phyloP scores from a whole-genome alignment of 2,888 invertebrate species.

The Meta bourneti region DNA sequence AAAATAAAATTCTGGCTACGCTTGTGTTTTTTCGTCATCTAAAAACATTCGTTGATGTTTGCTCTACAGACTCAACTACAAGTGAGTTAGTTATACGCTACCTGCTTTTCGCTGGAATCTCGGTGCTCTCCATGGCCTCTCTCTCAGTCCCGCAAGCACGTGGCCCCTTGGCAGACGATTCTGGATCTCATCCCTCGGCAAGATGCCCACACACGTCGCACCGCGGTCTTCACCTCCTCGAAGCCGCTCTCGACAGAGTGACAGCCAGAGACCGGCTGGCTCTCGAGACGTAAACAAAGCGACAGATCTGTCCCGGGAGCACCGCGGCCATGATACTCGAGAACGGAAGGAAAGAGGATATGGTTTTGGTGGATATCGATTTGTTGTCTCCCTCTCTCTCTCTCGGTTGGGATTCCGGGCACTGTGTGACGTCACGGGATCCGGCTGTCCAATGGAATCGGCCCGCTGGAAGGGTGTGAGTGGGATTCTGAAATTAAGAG shows the following conservation, averaged over 20 bases:
- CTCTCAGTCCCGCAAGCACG: slow-evolving; percentile 1
- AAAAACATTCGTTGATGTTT: background rate
- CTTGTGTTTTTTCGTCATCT: background rate
- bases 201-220: slow-evolving; percentile 1
- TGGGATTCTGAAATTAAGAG: too few species aligned
- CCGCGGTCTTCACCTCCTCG: background rate
- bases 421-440: background rate
- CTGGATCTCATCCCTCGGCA: slow-evolving; percentile 2
- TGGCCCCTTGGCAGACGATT: slow-evolving; percentile 2
- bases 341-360: slow-evolving; percentile 8
- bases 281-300: background rate
- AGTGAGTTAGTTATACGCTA: background rate
- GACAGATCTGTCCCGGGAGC: background rate
- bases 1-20: background rate
- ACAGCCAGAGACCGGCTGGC: background rate
- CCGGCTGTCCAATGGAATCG: background rate
- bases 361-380: slow-evolving; percentile 6
- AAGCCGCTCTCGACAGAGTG: too few species aligned
- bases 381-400: background rate
- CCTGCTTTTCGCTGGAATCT: slow-evolving; percentile 18
- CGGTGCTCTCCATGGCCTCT: background rate
- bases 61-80: background rate
- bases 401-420: slow-evolving; percentile 8
- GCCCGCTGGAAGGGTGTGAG: background rate
- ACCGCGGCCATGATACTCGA: background rate